Conservation (phyloP, 30 jellyfish, hydroid and myxozoan genomes). For the Turritopsis dohrnii region DNA sequence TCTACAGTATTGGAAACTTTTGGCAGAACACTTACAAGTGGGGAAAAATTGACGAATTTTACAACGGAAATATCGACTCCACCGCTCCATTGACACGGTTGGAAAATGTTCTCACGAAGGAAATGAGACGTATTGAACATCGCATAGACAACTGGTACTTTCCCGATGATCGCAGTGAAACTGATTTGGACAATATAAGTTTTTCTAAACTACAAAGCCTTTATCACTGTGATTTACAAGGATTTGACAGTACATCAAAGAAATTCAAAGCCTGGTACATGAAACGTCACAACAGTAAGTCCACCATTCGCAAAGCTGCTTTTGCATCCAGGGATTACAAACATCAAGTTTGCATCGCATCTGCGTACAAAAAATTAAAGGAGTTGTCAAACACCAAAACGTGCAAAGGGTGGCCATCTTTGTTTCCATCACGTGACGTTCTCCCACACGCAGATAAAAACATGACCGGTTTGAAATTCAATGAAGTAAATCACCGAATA, state of each 20-base stretch:
- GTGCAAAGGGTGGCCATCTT: neutral
- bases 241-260: neutral
- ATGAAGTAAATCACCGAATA: slow-evolving; percentile 19
- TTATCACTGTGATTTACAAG: neutral
- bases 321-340: neutral
- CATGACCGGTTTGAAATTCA: slow-evolving; percentile 19
- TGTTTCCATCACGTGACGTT: slow-evolving; percentile 32
- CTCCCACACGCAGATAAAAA: neutral
- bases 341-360: neutral
- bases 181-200: neutral
- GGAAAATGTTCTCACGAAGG: neutral
- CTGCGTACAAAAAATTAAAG: neutral
- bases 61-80: neutral
- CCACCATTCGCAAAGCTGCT: neutral
- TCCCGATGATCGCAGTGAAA: neutral
- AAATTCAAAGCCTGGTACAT: neutral
- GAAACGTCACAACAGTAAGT: neutral
- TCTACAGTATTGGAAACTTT: neutral
- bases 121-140: slow-evolving; percentile 11
- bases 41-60: slow-evolving; percentile 6
- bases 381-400: neutral
- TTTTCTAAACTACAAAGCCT: neutral
- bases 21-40: slow-evolving; percentile 37
- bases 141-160: slow-evolving; percentile 27
- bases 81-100: slow-evolving; percentile 2